Base-by-base conservation (phyloP, 2,888 invertebrate species). In the Tromatobia lineatoria region DNA sequence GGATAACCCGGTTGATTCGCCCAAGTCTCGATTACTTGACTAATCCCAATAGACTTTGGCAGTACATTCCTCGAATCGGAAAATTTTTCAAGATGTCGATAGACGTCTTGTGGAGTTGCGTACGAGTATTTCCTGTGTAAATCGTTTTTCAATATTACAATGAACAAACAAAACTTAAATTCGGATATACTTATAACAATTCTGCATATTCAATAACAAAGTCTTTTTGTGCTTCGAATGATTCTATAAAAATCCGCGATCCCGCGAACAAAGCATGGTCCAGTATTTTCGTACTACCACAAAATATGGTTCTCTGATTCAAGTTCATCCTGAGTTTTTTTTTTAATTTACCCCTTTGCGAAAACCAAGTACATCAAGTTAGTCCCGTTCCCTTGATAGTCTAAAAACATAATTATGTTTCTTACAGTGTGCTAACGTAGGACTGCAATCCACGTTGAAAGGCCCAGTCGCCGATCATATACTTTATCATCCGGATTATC, bases 1-100 rank as follows among this genome's bases (percentile, higher is more conserved):
- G 97, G 97, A 91, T 96, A 97, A 0, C 96, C 96, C 0, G 96
- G 95, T 91, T 97, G 96, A 18, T 95, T 94, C 0, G 96, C 96
- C 97, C 97, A 97, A 0, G 96, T 94, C 90, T 96, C 95, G 95
- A 97, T 96, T 82, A 97, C 95, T 38, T 95, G 95, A 8, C 82
- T 77, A 0, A 89, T 79, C 76, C 70, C 20, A 83, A 85, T 18
- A 8, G 54, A 0, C 77, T 7, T 18, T 61, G 23, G 59, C 25
- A 82, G 73, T 10, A 69, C 18, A n/a, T 61, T 59, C 90, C 82
- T 1, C 88, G 57, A 83, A 0, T 93, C 93, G 0, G 94, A 94
- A 20, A 87, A 88, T 7, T 91, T 91, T 0, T 95, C 94, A 92
- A 96, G 95, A 0, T 95, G 94, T 15, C 93, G 89, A 96, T 97